These are phyloP conservation scores for Chitala chitala DNA, from an alignment of 2,113 vertebrate species.

Conservation along the genomic window DNA sequence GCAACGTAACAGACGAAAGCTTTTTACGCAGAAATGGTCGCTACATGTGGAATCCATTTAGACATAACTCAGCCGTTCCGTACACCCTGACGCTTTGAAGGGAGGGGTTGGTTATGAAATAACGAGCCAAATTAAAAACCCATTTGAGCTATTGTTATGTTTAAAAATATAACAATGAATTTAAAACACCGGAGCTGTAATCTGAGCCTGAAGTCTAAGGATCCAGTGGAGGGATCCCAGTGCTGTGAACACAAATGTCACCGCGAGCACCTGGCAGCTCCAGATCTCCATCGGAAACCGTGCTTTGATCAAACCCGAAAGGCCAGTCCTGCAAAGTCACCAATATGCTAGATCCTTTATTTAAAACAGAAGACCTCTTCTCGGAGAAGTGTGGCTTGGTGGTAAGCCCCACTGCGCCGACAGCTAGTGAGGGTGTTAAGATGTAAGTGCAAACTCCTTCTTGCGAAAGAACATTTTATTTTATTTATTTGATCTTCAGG, in stretches of 20 bases:
- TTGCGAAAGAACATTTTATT: neutral
- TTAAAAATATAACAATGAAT: neutral
- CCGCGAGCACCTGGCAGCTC: neutral
- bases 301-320: neutral
- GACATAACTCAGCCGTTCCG: neutral
- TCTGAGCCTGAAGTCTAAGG: neutral
- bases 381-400: neutral
- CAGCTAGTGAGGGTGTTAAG: neutral
- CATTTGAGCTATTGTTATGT: neutral
- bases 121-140: neutral
- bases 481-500: neutral
- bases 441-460: neutral
- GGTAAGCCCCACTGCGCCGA: neutral
- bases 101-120: neutral
- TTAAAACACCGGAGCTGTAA: neutral
- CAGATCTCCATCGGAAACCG: neutral
- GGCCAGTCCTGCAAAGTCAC: neutral
- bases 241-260: neutral
- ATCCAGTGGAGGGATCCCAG: neutral
- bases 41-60: constrained; percentile 26
- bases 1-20: neutral
- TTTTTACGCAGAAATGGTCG: constrained; percentile 11
- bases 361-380: constrained; percentile 1
- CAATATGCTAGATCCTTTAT: neutral
- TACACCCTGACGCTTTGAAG: neutral